These are phyloP conservation scores for Zaprionus capensis DNA, from an alignment of 1,140 invertebrate genomes.

Conservation along the genomic window DNA sequence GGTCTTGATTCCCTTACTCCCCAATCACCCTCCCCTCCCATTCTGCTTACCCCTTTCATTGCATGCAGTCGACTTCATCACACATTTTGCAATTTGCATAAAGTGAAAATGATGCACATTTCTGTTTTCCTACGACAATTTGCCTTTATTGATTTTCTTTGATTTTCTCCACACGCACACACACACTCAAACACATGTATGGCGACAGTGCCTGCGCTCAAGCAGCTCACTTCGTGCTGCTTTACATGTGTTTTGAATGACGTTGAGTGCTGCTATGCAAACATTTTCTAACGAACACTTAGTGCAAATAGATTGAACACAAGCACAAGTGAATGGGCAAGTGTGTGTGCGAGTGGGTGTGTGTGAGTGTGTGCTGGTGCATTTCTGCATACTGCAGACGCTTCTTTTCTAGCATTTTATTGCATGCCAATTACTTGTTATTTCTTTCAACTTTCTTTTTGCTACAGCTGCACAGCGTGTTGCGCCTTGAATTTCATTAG, in stretches of 20 bases:
- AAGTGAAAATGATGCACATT: constrained; percentile 83
- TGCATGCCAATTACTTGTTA: constrained; percentile 79
- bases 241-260: constrained; percentile 82
- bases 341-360: constrained; percentile 26
- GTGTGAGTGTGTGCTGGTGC: constrained; percentile 8
- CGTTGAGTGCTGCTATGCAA: constrained; percentile 81
- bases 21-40: neutral
- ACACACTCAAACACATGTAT: constrained; percentile 11
- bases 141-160: constrained; percentile 82
- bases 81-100: constrained; percentile 81
- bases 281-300: constrained; percentile 83
- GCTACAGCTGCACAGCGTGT: constrained; percentile 48
- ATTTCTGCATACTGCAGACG: constrained; percentile 7
- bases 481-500: constrained; percentile 74
- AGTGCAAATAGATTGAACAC: constrained; percentile 77
- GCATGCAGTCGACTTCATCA: constrained; percentile 67
- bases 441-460: constrained; percentile 34
- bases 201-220: constrained; percentile 39
- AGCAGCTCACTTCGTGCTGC: constrained; percentile 47
- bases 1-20: neutral
- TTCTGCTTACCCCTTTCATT: neutral
- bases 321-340: constrained; percentile 33
- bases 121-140: constrained; percentile 80
- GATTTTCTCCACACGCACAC: constrained; percentile 60
- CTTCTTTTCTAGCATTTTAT: constrained; percentile 56